Evolutionary conservation across 2,113 vertebrate genomes (phyloP).

Genomic region (Tupaia chinensis): DNA sequence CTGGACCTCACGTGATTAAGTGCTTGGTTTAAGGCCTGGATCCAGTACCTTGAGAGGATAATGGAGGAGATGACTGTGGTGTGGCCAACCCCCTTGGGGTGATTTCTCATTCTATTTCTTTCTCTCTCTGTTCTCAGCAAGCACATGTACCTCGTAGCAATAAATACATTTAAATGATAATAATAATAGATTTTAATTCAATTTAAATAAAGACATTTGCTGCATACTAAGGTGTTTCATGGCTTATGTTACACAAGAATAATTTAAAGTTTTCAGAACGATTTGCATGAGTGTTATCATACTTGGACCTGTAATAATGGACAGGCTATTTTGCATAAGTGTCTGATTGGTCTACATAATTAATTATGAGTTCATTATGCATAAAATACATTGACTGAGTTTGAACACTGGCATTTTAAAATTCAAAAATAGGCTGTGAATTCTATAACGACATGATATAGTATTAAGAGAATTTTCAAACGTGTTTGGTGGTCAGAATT

Average conservation of each 20-base stretch:
- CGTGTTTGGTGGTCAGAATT: background rate
- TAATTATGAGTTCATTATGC: background rate
- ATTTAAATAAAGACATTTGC: background rate
- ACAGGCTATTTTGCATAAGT: slow-evolving; percentile 2
- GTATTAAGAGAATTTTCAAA: background rate
- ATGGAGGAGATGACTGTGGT: no score
- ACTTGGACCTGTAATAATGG: slow-evolving; percentile 7
- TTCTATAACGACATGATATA: background rate
- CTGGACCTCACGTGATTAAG: no score
- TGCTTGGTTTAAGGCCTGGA: no score
- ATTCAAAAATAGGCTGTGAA: background rate
- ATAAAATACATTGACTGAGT: background rate
- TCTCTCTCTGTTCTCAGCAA: no score
- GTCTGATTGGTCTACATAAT: background rate
- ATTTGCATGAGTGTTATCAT: slow-evolving; percentile 11
- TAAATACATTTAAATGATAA: no score
- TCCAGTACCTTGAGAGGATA: no score
- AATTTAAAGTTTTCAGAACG: slow-evolving; percentile 27
- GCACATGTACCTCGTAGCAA: no score
- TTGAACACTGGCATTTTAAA: slow-evolving; percentile 36
- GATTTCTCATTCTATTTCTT: no score
- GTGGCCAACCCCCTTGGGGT: no score
- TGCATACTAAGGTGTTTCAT: slow-evolving; percentile 10
- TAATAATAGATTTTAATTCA: no score
- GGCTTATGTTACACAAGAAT: background rate